A percentile compares a stretch with the other conserved stretches of the same genome.
These are phyloP conservation scores for Labroides dimidiatus DNA, from an alignment of 2,797 vertebrate genomes.

Conservation along the genomic window DNA sequence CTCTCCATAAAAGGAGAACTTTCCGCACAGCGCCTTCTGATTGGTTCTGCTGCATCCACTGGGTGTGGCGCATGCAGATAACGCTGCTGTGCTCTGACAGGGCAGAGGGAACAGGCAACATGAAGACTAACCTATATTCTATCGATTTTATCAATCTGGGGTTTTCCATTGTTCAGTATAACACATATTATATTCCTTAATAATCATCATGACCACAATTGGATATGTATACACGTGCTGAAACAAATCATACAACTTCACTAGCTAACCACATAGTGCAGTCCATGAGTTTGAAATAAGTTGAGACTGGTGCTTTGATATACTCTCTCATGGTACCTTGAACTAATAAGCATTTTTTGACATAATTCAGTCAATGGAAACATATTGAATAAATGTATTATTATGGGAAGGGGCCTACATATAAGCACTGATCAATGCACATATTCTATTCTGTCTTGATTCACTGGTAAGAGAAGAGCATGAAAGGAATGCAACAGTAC, in stretches of 20 bases:
- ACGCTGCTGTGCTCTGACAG: constrained; percentile 43
- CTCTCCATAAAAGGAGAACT: constrained; percentile 97
- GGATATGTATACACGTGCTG: neutral
- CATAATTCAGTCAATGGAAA: neutral
- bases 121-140: constrained; percentile 7
- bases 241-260: neutral
- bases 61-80: constrained; percentile 81
- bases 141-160: constrained; percentile 12
- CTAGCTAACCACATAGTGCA: neutral
- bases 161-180: neutral
- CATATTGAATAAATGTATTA: constrained; percentile 2
- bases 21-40: constrained; percentile 86
- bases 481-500: neutral
- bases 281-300: neutral
- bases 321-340: neutral
- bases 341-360: neutral
- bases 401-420: neutral
- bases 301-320: neutral
- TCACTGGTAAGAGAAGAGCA: neutral
- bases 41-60: constrained; percentile 85
- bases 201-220: neutral
- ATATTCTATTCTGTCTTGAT: neutral
- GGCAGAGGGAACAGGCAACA: constrained; percentile 6
- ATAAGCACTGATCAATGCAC: neutral
- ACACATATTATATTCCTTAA: neutral